Evolutionary conservation across 2,113 vertebrate genomes (phyloP).

Genomic region (Labeo rohita): DNA sequence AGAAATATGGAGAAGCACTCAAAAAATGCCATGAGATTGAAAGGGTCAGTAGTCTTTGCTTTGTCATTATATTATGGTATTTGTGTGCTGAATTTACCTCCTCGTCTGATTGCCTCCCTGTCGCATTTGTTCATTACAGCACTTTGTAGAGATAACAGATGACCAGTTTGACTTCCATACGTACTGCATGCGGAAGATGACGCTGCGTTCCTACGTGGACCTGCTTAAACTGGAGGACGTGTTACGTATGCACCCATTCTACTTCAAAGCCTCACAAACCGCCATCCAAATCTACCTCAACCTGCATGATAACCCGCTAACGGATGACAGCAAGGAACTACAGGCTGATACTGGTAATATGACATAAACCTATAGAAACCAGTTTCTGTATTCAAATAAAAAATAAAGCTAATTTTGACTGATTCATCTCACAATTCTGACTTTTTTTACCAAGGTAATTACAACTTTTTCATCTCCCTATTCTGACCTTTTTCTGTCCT

Average conservation of each 20-base stretch:
- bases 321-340: conserved; percentile 95
- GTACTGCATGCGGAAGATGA: conserved; percentile 99
- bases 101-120: background rate
- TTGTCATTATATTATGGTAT: background rate
- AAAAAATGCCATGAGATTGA: conserved; percentile 99
- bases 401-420: no score
- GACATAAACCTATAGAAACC: background rate
- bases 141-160: conserved; percentile 99
- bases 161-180: conserved; percentile 99
- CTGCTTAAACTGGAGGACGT: conserved; percentile 96
- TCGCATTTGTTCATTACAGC: conserved; percentile 70
- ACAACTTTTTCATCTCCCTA: no score
- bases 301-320: conserved; percentile 95
- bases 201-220: conserved; percentile 97
- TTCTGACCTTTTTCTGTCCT: no score
- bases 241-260: conserved; percentile 96
- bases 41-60: conserved; percentile 79
- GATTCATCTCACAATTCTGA: no score
- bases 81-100: background rate
- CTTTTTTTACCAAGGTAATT: no score
- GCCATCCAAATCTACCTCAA: conserved; percentile 98
- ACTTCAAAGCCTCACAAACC: conserved; percentile 93
- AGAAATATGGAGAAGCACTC: conserved; percentile 95
- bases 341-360: conserved; percentile 91
- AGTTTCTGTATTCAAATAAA: background rate